A percentile compares a stretch with the other conserved stretches of the same genome.
phyloP scores from a whole-genome alignment of 2,888 invertebrate genomes.

The Oeneis ivallda region DNA sequence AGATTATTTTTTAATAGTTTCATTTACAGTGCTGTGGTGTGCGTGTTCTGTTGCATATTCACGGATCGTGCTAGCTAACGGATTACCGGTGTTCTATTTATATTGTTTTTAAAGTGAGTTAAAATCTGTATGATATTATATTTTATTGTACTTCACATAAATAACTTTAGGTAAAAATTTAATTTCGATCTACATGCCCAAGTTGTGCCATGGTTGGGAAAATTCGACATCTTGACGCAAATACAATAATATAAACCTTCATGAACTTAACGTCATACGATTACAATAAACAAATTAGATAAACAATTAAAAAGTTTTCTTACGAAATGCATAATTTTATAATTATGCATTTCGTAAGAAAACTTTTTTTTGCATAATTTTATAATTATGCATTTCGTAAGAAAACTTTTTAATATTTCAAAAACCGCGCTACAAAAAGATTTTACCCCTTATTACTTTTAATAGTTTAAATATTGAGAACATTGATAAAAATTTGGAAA shows the following conservation, averaged over 20 bases:
- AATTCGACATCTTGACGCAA: no score
- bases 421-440: neutral
- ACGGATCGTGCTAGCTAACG: slow-evolving; percentile 20
- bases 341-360: no score
- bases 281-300: neutral
- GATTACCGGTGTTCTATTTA: slow-evolving; percentile 10
- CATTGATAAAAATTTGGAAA: neutral
- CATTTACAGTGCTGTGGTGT: slow-evolving; percentile 21
- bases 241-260: no score
- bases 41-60: slow-evolving; percentile 20
- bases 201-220: no score
- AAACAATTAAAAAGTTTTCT: neutral
- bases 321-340: no score
- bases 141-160: neutral
- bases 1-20: slow-evolving; percentile 22
- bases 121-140: neutral
- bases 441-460: neutral
- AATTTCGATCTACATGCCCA: no score
- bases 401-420: no score
- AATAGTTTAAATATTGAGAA: neutral
- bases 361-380: no score
- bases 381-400: no score
- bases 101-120: slow-evolving; percentile 26
- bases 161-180: neutral
- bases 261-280: neutral